Evolutionary conservation across 2,888 invertebrate genomes (phyloP), one percentile per base, ranked within the genome.

Genomic region (Eupithecia pulchellata): DNA sequence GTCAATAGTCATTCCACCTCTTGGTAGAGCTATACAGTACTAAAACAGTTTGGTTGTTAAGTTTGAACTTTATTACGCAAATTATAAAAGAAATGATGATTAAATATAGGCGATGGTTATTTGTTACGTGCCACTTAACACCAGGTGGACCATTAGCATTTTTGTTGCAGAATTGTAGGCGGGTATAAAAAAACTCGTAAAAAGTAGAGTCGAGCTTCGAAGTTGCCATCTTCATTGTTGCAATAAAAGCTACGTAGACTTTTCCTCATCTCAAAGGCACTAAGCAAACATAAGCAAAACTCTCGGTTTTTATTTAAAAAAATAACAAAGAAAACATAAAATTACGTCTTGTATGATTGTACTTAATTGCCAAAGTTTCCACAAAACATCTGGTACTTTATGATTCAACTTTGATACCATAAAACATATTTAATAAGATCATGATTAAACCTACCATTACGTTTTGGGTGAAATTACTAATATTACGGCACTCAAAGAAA

Each of bases 391-490:
- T 67, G 61, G 66, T 47, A 66, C 29, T 42, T 60, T 66, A 47
- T 42, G 65, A 29, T 57, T 32, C 42, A 66, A 67, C 61, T 67
- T 67, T 34, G 67, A 67, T 61, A 61, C 47, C 61, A 52, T 61
- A 61, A 61, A 67, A 39, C 39, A 30, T 72, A n/a, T n/a, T n/a
- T n/a, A 70, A 70, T 69, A 73, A 62, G 63, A 68, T 73, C 63
- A 71, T 65, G 68, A 68, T 75, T 65, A 73, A 68, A 64, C 65
- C 71, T 67, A 66, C 64, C 66, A 66, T 73, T 71, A 75, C 66
- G 55, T 69, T 71, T 64, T 36, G 69, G 42, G 32, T 25, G 25
- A 52, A 61, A 61, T 34, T 39, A 69, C 68, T 69, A 69, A 73
- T 68, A 69, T 68, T 62, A 61, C 66, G 69, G 67, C 68, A 64